Evolutionary conservation across 2,113 vertebrate genomes (phyloP).

Genomic region (Leucoraja erinaceus): DNA sequence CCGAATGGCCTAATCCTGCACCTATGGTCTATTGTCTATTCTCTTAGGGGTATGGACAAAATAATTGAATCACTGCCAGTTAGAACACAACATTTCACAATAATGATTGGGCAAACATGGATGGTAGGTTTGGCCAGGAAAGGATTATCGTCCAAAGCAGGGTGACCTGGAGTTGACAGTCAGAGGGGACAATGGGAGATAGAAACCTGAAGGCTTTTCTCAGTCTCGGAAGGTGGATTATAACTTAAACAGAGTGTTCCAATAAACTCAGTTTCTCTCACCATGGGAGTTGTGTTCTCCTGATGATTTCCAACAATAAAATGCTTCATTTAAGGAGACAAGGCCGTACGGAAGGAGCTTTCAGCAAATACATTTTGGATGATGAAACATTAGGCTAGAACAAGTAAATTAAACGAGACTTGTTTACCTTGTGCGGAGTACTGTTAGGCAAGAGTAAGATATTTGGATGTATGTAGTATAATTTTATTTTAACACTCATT

Average conservation of each 20-base stretch:
- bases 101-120: background rate
- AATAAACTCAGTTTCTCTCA: no score
- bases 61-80: background rate
- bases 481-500: background rate
- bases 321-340: no score
- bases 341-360: background rate
- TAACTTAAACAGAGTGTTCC: background rate
- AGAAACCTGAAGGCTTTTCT: background rate
- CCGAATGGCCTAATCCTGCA: no score
- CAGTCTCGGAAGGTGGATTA: background rate
- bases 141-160: background rate
- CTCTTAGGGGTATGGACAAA: background rate
- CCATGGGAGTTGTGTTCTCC: no score
- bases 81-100: background rate
- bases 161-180: background rate
- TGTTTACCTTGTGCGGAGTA: background rate
- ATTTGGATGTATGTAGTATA: background rate
- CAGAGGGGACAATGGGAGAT: no score
- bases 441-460: background rate
- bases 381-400: background rate
- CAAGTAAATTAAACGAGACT: background rate
- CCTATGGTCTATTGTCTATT: no score
- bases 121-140: background rate
- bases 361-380: background rate
- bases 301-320: no score